Evolutionary conservation across 2,113 vertebrate species (phyloP).

Genomic region (Tachycineta bicolor): DNA sequence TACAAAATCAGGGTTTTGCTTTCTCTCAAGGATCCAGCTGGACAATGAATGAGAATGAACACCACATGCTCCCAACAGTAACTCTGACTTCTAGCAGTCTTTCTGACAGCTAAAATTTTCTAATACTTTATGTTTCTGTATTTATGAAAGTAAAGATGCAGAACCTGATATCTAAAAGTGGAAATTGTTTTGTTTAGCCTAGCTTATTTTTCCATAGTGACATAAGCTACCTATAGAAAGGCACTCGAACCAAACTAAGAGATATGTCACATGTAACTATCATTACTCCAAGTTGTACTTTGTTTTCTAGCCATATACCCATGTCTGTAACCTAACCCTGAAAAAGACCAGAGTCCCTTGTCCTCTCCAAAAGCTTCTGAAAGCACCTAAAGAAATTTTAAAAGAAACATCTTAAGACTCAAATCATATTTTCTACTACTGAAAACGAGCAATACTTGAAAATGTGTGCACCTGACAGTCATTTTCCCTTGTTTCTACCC

Average conservation of each 20-base stretch:
- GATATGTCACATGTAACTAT: rapidly evolving
- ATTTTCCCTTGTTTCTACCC: not conserved
- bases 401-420: not conserved
- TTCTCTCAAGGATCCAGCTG: not conserved
- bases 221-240: not conserved
- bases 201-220: not conserved
- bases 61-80: not conserved
- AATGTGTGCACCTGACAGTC: not conserved
- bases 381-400: not conserved
- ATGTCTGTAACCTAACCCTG: not conserved
- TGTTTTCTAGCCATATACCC: not conserved
- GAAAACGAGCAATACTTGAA: not conserved
- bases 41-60: not conserved
- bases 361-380: not conserved
- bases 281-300: not conserved
- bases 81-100: not conserved
- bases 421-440: not conserved
- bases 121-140: not conserved
- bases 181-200: not conserved
- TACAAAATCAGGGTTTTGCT: not conserved
- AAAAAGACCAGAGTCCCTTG: not conserved
- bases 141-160: not conserved
- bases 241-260: not conserved
- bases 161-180: not conserved
- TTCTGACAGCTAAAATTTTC: not conserved